Evolutionary conservation across 1,140 invertebrate genomes (phyloP).

Genomic region (Cyphomyrmex costatus): DNA sequence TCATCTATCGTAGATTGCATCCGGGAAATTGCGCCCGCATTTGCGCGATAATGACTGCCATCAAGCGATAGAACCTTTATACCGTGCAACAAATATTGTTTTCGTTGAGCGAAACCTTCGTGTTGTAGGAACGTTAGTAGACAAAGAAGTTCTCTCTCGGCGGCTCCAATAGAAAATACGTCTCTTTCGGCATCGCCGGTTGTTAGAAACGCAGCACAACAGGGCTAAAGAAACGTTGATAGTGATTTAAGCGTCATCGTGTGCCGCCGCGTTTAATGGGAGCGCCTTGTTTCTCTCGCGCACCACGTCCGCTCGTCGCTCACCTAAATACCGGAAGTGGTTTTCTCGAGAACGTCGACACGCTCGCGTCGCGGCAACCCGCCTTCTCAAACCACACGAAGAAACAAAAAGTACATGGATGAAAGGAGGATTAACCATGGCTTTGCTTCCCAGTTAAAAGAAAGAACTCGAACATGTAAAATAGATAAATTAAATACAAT

Average conservation of each 20-base stretch:
- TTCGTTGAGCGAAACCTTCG: slow-evolving; percentile 36
- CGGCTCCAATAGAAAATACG: slow-evolving; percentile 23
- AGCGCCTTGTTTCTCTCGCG: slow-evolving; percentile 56
- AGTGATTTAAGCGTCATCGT: slow-evolving; percentile 61
- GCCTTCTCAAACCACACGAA: slow-evolving; percentile 57
- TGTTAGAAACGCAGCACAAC: slow-evolving; percentile 22
- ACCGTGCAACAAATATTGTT: slow-evolving; percentile 51
- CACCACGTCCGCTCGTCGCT: slow-evolving; percentile 52
- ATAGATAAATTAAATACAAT: slow-evolving; percentile 57
- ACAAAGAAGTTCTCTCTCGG: slow-evolving; percentile 26
- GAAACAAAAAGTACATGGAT: slow-evolving; percentile 70
- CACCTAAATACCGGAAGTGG: slow-evolving; percentile 80
- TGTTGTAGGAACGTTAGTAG: slow-evolving; percentile 36
- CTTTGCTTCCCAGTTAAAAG: neutral
- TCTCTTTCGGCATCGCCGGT: slow-evolving; percentile 17
- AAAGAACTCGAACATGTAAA: slow-evolving; percentile 27
- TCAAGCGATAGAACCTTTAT: slow-evolving; percentile 40
- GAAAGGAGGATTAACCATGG: slow-evolving; percentile 65
- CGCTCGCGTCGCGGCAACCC: slow-evolving; percentile 26
- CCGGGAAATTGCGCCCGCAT: slow-evolving; percentile 37
- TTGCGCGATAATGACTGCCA: slow-evolving; percentile 48
- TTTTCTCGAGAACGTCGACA: slow-evolving; percentile 71
- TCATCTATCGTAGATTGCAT: slow-evolving; percentile 43
- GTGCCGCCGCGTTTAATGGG: slow-evolving; percentile 55
- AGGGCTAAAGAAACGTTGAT: slow-evolving; percentile 47